phyloP scores from a whole-genome alignment of 2,113 vertebrate species.

The Peucedramus taeniatus region DNA sequence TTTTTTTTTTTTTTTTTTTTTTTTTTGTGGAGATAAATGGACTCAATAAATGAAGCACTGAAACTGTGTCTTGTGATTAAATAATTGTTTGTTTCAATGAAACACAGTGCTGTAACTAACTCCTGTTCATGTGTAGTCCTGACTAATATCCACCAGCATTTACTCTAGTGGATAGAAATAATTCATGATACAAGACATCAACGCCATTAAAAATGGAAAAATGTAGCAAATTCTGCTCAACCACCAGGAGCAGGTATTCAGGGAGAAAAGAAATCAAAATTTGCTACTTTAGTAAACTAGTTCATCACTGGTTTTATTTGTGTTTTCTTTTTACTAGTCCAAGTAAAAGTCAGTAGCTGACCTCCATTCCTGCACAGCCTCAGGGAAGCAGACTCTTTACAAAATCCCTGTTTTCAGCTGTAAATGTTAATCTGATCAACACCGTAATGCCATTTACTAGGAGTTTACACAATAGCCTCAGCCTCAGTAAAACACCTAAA shows the following conservation, averaged over 20 bases:
- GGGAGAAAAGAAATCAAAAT: neutral
- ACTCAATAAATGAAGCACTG: neutral
- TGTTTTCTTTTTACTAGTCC: neutral
- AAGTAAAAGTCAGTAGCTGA: neutral
- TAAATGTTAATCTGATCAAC: slow-evolving; percentile 61
- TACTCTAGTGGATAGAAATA: neutral
- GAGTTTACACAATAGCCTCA: slow-evolving; percentile 32
- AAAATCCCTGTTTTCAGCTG: slow-evolving; percentile 58
- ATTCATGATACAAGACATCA: neutral
- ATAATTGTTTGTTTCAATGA: neutral
- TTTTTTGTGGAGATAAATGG: neutral
- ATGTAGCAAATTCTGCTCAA: neutral
- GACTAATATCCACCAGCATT: neutral
- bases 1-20: neutral
- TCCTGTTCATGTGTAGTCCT: neutral
- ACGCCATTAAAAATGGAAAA: neutral
- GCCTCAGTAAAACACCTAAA: slow-evolving; percentile 21
- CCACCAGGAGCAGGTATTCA: neutral
- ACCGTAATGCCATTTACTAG: slow-evolving; percentile 45
- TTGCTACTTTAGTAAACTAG: neutral
- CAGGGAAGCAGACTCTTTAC: slow-evolving; percentile 46
- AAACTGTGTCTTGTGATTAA: neutral
- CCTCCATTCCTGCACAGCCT: neutral
- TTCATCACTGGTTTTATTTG: neutral
- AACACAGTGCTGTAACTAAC: neutral